Evolutionary conservation across 2,113 vertebrate genomes (phyloP).

Genomic region (Gymnorhina tibicen): DNA sequence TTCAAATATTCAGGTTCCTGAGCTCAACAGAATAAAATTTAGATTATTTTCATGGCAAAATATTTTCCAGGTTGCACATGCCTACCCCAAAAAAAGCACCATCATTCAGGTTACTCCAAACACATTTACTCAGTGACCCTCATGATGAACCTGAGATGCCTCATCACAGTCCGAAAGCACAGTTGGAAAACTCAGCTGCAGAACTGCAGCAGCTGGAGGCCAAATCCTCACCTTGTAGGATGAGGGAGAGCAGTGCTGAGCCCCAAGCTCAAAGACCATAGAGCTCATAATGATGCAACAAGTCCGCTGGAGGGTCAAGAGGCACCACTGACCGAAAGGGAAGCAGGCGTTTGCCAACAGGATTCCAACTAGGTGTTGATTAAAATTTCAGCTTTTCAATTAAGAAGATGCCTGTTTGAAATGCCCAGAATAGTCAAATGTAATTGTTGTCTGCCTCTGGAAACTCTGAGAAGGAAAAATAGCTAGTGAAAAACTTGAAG

Average conservation of each 20-base stretch:
- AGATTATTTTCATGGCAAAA: not conserved
- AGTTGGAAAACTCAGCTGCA: not conserved
- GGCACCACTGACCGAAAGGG: not conserved
- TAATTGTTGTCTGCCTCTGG: not conserved
- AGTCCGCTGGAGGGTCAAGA: not conserved
- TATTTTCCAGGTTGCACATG: not conserved
- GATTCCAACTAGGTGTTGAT: not conserved
- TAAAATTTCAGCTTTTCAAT: conserved; percentile 2
- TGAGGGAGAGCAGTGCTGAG: not conserved
- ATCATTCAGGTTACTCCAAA: not conserved
- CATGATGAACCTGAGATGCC: not conserved
- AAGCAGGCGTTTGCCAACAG: not conserved
- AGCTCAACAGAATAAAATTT: not conserved
- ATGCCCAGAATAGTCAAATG: not conserved
- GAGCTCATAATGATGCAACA: not conserved
- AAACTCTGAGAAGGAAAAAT: not conserved
- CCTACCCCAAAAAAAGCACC: not conserved
- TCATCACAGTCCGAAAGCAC: not conserved
- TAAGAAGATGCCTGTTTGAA: not conserved
- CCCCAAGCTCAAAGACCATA: not conserved
- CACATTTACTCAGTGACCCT: not conserved
- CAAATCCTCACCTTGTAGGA: not conserved
- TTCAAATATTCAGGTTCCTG: not conserved
- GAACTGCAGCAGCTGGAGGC: not conserved
- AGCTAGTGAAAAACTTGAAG: not conserved